A percentile compares a stretch with the other conserved stretches of the same genome.
Conservation (phyloP, 2,888 invertebrate genomes). For the Cephus pulcher region DNA sequence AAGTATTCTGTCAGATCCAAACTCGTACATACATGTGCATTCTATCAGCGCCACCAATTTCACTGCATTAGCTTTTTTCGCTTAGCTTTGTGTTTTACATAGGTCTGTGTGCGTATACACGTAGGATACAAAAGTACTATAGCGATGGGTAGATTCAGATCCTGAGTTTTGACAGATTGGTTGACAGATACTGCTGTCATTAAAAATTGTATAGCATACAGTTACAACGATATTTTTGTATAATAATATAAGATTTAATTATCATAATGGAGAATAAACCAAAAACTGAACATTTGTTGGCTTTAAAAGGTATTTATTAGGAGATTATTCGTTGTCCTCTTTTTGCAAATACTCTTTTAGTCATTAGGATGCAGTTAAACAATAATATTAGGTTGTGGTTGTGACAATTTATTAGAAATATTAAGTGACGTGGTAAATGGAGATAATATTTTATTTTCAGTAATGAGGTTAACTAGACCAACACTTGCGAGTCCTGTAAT, state of each 20-base stretch:
- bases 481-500: constrained; percentile 85
- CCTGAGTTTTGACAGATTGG: too few species aligned
- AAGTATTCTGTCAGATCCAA: too few species aligned
- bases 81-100: too few species aligned
- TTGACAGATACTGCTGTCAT: too few species aligned
- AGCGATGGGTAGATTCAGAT: too few species aligned
- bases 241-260: constrained; percentile 8
- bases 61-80: too few species aligned
- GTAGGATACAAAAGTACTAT: too few species aligned
- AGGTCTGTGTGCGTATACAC: too few species aligned
- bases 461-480: constrained; percentile 95
- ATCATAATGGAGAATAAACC: constrained; percentile 71
- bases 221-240: not conserved
- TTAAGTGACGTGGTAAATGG: not conserved
- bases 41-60: too few species aligned
- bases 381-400: too few species aligned
- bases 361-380: not conserved
- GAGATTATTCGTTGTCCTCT: constrained; percentile 2
- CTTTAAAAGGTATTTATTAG: constrained; percentile 69
- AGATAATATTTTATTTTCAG: constrained; percentile 65
- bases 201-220: too few species aligned
- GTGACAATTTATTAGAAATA: not conserved
- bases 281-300: constrained; percentile 73
- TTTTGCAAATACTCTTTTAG: not conserved
- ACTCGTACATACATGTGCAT: too few species aligned